Percentiles rank a stretch among this genome's conserved stretches.
Conservation (phyloP, 2,888 invertebrate species). For the Parnassius mnemosyne region DNA sequence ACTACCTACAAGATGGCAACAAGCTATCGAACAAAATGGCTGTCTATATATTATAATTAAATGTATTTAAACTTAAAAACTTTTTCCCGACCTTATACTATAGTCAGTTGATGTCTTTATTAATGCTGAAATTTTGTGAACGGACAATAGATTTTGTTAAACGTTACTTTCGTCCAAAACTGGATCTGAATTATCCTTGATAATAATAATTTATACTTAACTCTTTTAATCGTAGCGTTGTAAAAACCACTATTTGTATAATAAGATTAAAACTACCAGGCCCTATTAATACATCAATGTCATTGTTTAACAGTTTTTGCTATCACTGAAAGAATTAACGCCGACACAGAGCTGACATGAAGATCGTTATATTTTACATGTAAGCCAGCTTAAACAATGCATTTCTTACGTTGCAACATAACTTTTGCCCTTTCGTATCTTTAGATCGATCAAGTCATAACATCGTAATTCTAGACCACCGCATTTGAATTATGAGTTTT, state of each 20-base stretch:
- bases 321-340: constrained; percentile 19
- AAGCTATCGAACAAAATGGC: too few species aligned
- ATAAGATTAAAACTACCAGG: constrained; percentile 18
- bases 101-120: too few species aligned
- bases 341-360: constrained; percentile 8
- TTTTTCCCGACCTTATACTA: too few species aligned
- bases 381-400: constrained; percentile 12
- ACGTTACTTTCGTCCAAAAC: too few species aligned
- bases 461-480: neutral
- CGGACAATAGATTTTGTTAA: too few species aligned
- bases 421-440: constrained; percentile 9
- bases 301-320: constrained; percentile 21
- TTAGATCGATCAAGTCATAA: constrained; percentile 5
- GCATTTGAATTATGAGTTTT: neutral
- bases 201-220: too few species aligned
- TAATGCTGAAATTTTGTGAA: too few species aligned
- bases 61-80: too few species aligned
- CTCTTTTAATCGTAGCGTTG: neutral
- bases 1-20: too few species aligned
- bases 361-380: constrained; percentile 21
- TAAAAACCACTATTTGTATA: constrained; percentile 10
- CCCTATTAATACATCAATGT: constrained; percentile 23
- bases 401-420: constrained; percentile 2
- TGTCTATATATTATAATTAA: too few species aligned
- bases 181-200: too few species aligned